These are phyloP conservation scores for Morone saxatilis DNA, from an alignment of 2,113 vertebrate species.

Conservation along the genomic window DNA sequence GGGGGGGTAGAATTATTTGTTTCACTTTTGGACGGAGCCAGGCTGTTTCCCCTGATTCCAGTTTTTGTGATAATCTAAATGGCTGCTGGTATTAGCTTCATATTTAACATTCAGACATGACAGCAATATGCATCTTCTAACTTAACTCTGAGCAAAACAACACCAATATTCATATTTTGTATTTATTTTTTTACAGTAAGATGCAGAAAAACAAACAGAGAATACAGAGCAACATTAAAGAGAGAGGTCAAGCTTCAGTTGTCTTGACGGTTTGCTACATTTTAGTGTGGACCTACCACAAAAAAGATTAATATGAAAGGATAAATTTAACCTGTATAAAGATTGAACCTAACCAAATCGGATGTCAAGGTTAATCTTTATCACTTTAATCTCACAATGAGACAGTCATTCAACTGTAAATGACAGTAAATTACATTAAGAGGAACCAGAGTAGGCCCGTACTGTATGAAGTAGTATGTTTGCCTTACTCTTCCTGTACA, in stretches of 20 bases:
- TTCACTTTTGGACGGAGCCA: not conserved
- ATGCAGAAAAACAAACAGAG: not conserved
- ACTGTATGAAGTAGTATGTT: not conserved
- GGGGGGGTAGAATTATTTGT: not conserved
- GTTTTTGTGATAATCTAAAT: not conserved
- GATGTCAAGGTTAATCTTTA: not conserved
- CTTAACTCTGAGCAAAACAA: too few species aligned
- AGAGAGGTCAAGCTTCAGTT: too few species aligned
- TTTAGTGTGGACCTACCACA: too few species aligned
- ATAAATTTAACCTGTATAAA: not conserved
- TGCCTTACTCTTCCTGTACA: not conserved
- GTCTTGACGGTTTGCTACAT: too few species aligned
- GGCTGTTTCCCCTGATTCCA: not conserved
- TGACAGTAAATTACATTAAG: not conserved
- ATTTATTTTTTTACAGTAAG: not conserved
- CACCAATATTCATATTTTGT: too few species aligned
- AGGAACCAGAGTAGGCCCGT: too few species aligned
- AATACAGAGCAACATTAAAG: not conserved
- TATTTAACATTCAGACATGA: not conserved
- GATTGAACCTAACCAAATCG: not conserved
- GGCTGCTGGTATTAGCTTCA: not conserved
- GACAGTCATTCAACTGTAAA: conserved; percentile 2
- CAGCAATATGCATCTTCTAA: too few species aligned
- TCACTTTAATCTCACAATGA: not conserved
- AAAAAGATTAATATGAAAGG: too few species aligned